Evolutionary conservation across 2,797 vertebrate species (phyloP).

Genomic region (Thaleichthys pacificus): DNA sequence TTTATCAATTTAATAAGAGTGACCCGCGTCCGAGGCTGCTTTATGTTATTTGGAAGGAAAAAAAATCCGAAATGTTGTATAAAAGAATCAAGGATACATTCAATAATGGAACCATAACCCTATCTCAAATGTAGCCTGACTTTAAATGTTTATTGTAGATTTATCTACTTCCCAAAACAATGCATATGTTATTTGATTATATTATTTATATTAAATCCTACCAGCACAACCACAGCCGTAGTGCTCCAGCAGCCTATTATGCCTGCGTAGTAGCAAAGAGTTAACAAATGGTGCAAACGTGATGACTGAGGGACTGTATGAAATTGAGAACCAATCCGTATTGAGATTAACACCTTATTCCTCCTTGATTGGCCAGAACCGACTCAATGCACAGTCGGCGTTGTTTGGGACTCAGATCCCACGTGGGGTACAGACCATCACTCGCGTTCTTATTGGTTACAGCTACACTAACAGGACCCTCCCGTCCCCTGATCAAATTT

Average conservation of each 20-base stretch:
- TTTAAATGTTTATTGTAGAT: not conserved
- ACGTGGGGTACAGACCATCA: conserved; percentile 65
- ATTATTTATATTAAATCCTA: not conserved
- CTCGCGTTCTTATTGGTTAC: conserved; percentile 49
- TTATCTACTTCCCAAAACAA: not conserved
- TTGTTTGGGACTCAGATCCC: conserved; percentile 59
- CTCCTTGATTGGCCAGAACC: conserved; percentile 63
- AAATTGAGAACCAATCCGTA: conserved; percentile 70
- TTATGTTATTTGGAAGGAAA: not conserved
- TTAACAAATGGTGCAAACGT: conserved; percentile 72
- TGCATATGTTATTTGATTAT: not conserved
- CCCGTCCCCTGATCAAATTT: not conserved
- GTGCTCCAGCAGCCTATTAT: not conserved
- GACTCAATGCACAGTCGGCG: conserved; percentile 46
- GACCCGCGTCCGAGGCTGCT: not conserved
- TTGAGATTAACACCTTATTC: conserved; percentile 72
- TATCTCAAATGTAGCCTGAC: not conserved
- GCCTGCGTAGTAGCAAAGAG: conserved; percentile 68
- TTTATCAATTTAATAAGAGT: not conserved
- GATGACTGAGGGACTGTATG: conserved; percentile 72
- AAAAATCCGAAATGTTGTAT: no score
- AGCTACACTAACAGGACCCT: conserved; percentile 23
- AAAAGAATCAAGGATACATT: no score
- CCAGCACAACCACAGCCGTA: no score
- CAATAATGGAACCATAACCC: not conserved